A percentile compares a stretch with the other conserved stretches of the same genome.
phyloP scores from a whole-genome alignment of 2,113 vertebrate species.

The Ceuthmochares aereus region DNA sequence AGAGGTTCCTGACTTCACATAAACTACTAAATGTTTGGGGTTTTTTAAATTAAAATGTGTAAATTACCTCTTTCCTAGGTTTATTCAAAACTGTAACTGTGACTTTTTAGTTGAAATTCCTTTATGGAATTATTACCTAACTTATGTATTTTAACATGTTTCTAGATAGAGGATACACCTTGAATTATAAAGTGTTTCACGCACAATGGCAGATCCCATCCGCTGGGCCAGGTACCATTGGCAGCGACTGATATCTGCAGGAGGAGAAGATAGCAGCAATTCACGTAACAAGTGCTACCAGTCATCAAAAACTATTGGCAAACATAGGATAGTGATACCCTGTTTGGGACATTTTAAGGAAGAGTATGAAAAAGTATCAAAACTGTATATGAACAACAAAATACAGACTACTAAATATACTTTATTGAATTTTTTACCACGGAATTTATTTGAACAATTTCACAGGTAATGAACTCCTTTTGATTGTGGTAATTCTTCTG shows the following conservation, averaged over 20 bases:
- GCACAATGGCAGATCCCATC: slow-evolving; percentile 75
- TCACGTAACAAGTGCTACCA: slow-evolving; percentile 10
- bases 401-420: slow-evolving; percentile 97
- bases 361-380: slow-evolving; percentile 81
- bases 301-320: slow-evolving; percentile 61
- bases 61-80: neutral
- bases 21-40: neutral
- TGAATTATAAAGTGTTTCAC: neutral
- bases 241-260: slow-evolving; percentile 63
- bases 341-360: slow-evolving; percentile 78
- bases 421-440: slow-evolving; percentile 90
- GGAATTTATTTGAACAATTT: slow-evolving; percentile 97
- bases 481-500: neutral
- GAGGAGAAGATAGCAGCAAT: slow-evolving; percentile 16
- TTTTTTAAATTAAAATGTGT: neutral
- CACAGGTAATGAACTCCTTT: slow-evolving; percentile 83
- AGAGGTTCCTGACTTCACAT: neutral
- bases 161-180: neutral
- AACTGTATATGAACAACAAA: slow-evolving; percentile 84
- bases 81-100: neutral
- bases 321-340: slow-evolving; percentile 84
- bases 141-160: neutral
- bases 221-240: slow-evolving; percentile 81
- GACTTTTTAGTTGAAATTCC: neutral
- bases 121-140: neutral